phyloP scores from a whole-genome alignment of 2,113 vertebrate species.

The Pseudopipra pipra region DNA sequence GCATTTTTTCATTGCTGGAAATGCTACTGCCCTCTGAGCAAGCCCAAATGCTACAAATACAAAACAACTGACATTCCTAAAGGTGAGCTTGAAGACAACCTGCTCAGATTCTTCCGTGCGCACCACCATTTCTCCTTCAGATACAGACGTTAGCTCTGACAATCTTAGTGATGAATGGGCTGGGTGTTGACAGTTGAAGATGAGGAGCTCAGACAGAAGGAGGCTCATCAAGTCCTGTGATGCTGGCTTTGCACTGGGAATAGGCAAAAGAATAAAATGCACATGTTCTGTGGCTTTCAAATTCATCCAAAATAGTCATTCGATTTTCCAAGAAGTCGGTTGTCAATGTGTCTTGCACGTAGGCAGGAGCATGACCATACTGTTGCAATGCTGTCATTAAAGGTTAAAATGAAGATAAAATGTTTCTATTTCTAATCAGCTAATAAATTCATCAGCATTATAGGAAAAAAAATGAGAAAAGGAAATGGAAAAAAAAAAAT shows the following conservation, averaged over 20 bases:
- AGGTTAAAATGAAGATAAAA: not conserved
- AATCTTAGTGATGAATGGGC: not conserved
- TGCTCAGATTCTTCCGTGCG: not conserved
- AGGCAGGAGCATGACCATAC: not conserved
- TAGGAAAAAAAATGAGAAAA: not conserved
- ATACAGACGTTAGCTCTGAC: not conserved
- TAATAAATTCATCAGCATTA: not conserved
- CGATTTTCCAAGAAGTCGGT: not conserved
- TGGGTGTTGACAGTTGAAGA: constrained; percentile 46
- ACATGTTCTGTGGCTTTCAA: not conserved
- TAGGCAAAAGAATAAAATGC: not conserved
- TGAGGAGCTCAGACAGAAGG: constrained; percentile 14
- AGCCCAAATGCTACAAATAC: not conserved
- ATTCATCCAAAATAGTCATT: not conserved
- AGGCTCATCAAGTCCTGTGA: not conserved
- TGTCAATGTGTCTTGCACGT: not conserved
- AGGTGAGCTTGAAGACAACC: constrained; percentile 30
- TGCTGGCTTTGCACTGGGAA: not conserved
- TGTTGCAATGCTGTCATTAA: not conserved
- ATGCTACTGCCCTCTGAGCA: constrained; percentile 26
- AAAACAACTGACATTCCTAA: constrained; percentile 7
- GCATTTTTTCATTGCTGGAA: constrained; percentile 1
- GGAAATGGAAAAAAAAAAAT: not conserved
- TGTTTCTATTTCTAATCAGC: not conserved
- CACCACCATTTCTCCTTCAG: not conserved